Evolutionary conservation across 2,888 invertebrate genomes (phyloP), one percentile per base, ranked within the genome.

Genomic region (Eristalis pertinax): DNA sequence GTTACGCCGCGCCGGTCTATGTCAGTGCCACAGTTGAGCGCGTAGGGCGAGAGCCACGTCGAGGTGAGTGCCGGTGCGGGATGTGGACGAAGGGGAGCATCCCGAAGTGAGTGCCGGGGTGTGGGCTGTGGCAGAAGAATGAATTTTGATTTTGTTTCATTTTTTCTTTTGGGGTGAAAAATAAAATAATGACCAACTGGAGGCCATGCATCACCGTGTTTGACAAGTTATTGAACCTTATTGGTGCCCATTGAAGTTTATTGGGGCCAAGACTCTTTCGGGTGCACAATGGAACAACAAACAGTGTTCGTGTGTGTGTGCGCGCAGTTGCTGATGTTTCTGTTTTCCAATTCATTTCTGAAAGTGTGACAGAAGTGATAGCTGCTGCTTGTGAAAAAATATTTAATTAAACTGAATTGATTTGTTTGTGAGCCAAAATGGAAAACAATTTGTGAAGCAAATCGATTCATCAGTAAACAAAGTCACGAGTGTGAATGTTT

Each of bases 181-280:
- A 35, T 35, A 63, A 62, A 77, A 62, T 19, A 77, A 50, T 69
- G 26, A 63, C 43, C 50, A 26, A 19, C 62, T 69, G 15, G 38
- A 64, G 70, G 24, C 70, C 11, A 78, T 78, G 38, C 41, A 72
- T 72, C 70, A 64, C 26, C 58, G 58, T 78, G 56, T 64, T 78
- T 70, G 78, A 77, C 77, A 77, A 69, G 70, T 72, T 58, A 64
- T 78, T 78, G 70, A 58, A 67, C 65, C 58, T 58, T 58, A 74
- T 69, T 63, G 50, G 26, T 32, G 35, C 72, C 43, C 29, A 72
- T 72, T 72, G 41, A 11, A 72, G 62, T 63, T 72, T 26, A 72
- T 72, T 72, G 58, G 50, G 26, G 38, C 29, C 43, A 50, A 50
- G 19, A 50, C 19, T 50, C n/a, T 50, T 19, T 19, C 19, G n/a